phyloP scores from a whole-genome alignment of 2,888 invertebrate species.

The Drosophila eohydei region DNA sequence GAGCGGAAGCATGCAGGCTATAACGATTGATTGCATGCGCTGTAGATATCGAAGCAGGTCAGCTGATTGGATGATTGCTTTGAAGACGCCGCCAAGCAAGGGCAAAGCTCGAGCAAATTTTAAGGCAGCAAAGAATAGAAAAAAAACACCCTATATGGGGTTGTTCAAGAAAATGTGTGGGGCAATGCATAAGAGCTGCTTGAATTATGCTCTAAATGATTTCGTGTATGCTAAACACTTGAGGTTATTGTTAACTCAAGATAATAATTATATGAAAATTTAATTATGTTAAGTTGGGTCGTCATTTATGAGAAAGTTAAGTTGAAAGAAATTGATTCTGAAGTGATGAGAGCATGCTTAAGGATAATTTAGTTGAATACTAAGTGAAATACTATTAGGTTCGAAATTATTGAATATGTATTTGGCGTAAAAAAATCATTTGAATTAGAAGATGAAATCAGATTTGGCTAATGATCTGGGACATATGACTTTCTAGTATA shows the following conservation, averaged over 20 bases:
- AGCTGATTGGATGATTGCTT: conserved; percentile 77
- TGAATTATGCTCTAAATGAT: conserved; percentile 23
- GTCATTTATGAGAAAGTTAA: neutral
- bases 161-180: neutral
- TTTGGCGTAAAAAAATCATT: too few relatives aligned
- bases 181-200: conserved; percentile 20
- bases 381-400: neutral
- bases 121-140: conserved; percentile 8
- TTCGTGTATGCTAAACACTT: conserved; percentile 30
- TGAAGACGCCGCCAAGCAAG: conserved; percentile 51
- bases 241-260: conserved; percentile 3
- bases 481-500: too few relatives aligned
- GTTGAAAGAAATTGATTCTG: conserved; percentile 1
- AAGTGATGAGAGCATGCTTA: neutral
- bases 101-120: conserved; percentile 30
- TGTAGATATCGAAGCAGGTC: conserved; percentile 65
- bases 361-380: neutral
- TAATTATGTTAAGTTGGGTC: neutral
- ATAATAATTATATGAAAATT: conserved; percentile 5
- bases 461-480: too few relatives aligned
- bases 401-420: neutral
- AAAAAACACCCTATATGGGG: conserved; percentile 24
- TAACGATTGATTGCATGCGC: conserved; percentile 75
- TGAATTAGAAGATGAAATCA: too few relatives aligned
- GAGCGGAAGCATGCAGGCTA: conserved; percentile 28